phyloP scores from a whole-genome alignment of 2,797 vertebrate species.

The Cetoscarus ocellatus region DNA sequence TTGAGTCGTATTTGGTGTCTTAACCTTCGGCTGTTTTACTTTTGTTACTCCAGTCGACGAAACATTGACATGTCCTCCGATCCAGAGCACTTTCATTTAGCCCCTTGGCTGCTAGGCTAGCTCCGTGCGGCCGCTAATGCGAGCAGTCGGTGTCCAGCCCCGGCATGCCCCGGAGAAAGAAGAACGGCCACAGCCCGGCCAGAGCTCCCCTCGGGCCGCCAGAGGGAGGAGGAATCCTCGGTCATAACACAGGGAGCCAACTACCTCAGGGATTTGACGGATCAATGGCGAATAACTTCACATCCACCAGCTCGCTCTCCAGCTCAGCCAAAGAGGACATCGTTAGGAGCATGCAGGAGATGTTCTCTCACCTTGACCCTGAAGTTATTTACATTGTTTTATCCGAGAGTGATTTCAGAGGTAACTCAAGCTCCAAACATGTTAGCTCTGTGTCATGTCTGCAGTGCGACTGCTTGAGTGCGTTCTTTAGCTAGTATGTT shows the following conservation, averaged over 20 bases:
- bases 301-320: conserved; percentile 14
- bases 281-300: conserved; percentile 54
- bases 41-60: neutral
- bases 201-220: conserved; percentile 73
- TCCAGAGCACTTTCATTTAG: neutral
- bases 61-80: conserved; percentile 29
- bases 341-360: conserved; percentile 90
- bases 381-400: conserved; percentile 95
- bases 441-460: neutral
- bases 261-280: conserved; percentile 32
- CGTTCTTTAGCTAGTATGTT: conserved; percentile 9
- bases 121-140: conserved; percentile 46
- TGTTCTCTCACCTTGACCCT: conserved; percentile 96
- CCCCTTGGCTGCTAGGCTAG: conserved; percentile 24
- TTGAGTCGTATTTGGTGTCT: conserved; percentile 60
- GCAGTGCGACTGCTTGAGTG: conserved; percentile 1
- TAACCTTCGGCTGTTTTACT: conserved; percentile 11
- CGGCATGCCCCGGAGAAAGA: conserved; percentile 94
- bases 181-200: conserved; percentile 87
- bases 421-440: conserved; percentile 79
- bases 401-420: conserved; percentile 96
- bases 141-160: neutral
- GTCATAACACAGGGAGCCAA: conserved; percentile 37
- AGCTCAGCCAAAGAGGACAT: conserved; percentile 83
- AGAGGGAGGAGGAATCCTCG: conserved; percentile 50